Evolutionary conservation across 2,797 vertebrate genomes (phyloP).

Genomic region (Clangula hyemalis): DNA sequence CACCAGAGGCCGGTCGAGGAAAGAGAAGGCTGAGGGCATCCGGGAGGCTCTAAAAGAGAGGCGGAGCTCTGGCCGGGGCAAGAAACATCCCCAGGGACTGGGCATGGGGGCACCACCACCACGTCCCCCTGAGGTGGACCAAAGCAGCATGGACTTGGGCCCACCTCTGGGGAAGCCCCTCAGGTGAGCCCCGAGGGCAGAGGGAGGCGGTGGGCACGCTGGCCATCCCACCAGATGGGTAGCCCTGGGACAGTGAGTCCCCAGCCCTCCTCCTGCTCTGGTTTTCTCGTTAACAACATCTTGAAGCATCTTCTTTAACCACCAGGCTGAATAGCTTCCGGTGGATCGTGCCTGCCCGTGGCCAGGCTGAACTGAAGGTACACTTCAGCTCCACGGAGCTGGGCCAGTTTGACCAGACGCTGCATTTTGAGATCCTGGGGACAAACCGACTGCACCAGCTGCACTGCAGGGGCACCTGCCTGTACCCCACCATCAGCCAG

Average conservation of each 20-base stretch:
- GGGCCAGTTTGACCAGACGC: constrained; percentile 83
- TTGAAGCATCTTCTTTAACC: not conserved
- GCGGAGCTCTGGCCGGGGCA: constrained; percentile 3
- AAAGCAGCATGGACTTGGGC: constrained; percentile 1
- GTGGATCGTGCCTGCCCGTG: constrained; percentile 85
- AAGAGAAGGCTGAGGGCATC: not conserved
- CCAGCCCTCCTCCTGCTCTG: not conserved
- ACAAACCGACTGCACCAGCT: constrained; percentile 83
- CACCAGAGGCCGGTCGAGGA: constrained; percentile 63
- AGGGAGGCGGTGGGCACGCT: not conserved
- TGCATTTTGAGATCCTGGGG: constrained; percentile 89
- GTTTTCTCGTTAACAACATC: rapidly evolving
- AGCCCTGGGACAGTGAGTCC: not conserved
- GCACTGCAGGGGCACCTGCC: constrained; percentile 82
- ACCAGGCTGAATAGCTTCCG: constrained; percentile 84
- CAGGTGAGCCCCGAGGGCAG: constrained; percentile 60
- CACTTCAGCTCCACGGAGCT: constrained; percentile 80
- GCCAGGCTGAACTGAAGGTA: constrained; percentile 81
- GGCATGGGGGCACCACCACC: not conserved
- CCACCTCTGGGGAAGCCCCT: constrained; percentile 39
- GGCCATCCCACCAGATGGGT: not conserved
- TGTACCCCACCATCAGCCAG: constrained; percentile 85
- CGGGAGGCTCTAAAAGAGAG: constrained; percentile 71
- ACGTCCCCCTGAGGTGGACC: constrained; percentile 42
- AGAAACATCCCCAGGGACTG: not conserved